phyloP scores from a whole-genome alignment of 2,888 invertebrate genomes.

The Pelosia muscerda region DNA sequence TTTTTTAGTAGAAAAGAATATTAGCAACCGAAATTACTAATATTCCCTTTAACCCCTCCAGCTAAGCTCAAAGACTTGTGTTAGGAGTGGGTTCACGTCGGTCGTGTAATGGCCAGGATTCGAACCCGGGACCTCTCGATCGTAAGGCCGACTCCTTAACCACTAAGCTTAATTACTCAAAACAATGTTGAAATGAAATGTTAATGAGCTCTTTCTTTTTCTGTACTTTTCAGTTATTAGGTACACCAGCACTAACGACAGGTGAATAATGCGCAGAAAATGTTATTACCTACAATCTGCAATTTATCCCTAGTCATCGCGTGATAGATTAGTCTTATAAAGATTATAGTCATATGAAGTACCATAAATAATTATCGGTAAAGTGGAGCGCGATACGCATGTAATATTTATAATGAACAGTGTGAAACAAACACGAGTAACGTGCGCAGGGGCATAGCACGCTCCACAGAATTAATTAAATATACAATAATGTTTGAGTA shows the following conservation, averaged over 20 bases:
- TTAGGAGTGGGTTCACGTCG: too few species aligned
- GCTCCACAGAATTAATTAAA: slow-evolving; percentile 12
- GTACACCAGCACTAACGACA: neutral
- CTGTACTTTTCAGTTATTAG: too few species aligned
- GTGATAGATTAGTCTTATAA: slow-evolving; percentile 11
- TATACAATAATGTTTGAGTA: slow-evolving; percentile 1
- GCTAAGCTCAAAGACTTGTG: too few species aligned
- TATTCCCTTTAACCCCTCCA: too few species aligned
- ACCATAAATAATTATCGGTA: slow-evolving; percentile 35
- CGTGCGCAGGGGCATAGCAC: slow-evolving; percentile 39
- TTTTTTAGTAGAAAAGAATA: too few species aligned
- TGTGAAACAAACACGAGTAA: slow-evolving; percentile 30
- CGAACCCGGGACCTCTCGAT: too few species aligned
- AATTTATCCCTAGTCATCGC: slow-evolving; percentile 1
- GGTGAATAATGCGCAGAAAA: neutral
- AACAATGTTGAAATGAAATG: too few species aligned
- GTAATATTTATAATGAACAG: slow-evolving; percentile 32
- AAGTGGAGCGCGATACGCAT: slow-evolving; percentile 37
- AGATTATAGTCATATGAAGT: slow-evolving; percentile 10
- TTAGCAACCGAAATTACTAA: too few species aligned
- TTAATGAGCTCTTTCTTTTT: too few species aligned
- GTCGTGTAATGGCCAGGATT: too few species aligned
- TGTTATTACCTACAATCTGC: slow-evolving; percentile 3
- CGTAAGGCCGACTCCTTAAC: too few species aligned
- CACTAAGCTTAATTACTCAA: too few species aligned